A percentile compares a stretch with the other conserved stretches of the same genome.
Evolutionary conservation across 2,113 vertebrate species (phyloP).

Genomic region (Cryptomyrus ogoouensis): DNA sequence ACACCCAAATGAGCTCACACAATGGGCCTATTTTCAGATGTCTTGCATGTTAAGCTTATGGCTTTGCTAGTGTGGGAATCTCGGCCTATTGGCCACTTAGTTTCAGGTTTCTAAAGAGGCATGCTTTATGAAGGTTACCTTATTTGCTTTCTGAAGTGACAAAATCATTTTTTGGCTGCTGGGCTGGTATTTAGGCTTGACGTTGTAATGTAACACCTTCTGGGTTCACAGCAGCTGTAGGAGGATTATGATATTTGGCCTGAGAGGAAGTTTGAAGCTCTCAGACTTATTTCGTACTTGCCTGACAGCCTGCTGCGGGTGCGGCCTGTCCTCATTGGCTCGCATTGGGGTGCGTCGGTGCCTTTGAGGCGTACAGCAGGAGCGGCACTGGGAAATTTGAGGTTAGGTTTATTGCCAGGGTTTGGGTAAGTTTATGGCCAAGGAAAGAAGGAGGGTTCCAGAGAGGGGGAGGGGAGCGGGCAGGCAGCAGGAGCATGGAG

Average conservation of each 20-base stretch:
- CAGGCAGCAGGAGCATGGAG: background rate
- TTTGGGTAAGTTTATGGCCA: constrained; percentile 24
- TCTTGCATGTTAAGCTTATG: background rate
- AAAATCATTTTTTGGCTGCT: background rate
- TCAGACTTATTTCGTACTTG: background rate
- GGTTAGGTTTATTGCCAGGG: constrained; percentile 48
- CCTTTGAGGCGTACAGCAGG: constrained; percentile 27
- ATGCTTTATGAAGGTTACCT: background rate
- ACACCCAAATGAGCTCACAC: background rate
- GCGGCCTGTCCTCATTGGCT: background rate
- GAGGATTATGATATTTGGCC: constrained; percentile 2
- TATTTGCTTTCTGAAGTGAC: background rate
- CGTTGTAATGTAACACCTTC: background rate
- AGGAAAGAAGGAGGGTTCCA: background rate
- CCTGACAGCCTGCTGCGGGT: background rate
- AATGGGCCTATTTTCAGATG: background rate
- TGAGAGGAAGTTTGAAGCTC: background rate
- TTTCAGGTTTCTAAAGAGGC: constrained; percentile 1
- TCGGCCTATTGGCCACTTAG: background rate
- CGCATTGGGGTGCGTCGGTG: constrained; percentile 16
- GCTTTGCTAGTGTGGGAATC: background rate
- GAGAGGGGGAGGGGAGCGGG: background rate
- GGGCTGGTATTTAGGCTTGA: background rate
- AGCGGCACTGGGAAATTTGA: constrained; percentile 48
- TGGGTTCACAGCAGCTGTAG: background rate